Evolutionary conservation across 2,888 invertebrate species (phyloP), one percentile per base, ranked within the genome.

Genomic region (Chalcis sispes): DNA sequence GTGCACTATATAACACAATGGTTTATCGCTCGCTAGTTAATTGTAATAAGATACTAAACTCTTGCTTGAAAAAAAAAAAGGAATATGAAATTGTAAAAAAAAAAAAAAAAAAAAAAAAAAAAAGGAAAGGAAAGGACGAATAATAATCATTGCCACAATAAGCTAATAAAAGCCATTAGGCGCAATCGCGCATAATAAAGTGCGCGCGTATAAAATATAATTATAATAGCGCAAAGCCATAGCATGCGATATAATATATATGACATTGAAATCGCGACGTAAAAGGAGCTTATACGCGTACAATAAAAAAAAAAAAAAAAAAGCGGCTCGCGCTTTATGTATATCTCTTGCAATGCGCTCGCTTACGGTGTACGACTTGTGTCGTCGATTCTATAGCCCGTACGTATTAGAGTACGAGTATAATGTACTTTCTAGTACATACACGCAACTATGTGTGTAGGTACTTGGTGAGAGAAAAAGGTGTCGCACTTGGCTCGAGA

Each of bases 251-350:
- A 36, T 36, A n/a, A 13, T 42, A 42, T 42, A 42, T 13, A 50
- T 23, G 66, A 54, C 66, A 66, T 66, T 66, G 67, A 67, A 67
- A 67, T 46, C 42, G 46, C 50, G 29, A 23, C 7, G 61, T 42
- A 61, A 61, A 61, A 61, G 61, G n/a, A 5, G 32, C 5, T 0
- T n/a, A n/a, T 10, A 36, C 25, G 40, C n/a, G 7, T 0, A 40
- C 27, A 66, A 66, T 66, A 54, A 66, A 54, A 25, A 36, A 27
- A n/a, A 8, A 46, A 46, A 36, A 36, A 36, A 4, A 10, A 7
- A 36, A 4, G 5, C 36, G 10, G 5, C 10, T 36, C 36, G 8
- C 46, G 15, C 48, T 40, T 59, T 59, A 48, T 10, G 10, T 32
- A 32, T 42, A 27, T 27, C 48, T n/a, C 2, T n/a, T 10, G 42